Evolutionary conservation across 92 coral and sea anemone species (phyloP), one percentile per base, ranked within the genome.

Genomic region (Parazoanthus swiftii): DNA sequence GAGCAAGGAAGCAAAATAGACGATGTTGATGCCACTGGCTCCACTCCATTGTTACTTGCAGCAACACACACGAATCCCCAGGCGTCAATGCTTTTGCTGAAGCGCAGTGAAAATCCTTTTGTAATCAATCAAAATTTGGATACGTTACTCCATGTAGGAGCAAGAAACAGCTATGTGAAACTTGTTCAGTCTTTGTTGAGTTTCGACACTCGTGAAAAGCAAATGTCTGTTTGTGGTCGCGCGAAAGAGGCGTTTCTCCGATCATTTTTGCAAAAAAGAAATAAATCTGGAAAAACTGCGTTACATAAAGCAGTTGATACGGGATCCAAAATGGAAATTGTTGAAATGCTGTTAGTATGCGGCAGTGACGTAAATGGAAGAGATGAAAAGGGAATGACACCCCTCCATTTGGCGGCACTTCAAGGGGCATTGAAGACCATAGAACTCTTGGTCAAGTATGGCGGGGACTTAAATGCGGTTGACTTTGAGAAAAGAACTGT

Each of bases 1-100:
- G 82, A 78, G 21, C 36, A 78, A 78, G 82, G 82, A 78, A 78
- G 82, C 50, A 13, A 78, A n/a, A 65, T 48, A n/a, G 82, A 78
- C 39, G 66, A 6, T 51, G 37, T 43, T 50, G 82, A 78, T 25
- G 82, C 0, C 15, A 29, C 5, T n/a, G 66, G 66, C 15, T 46
- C 82, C 21, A 44, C 59, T 51, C 82, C 82, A 44, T 78, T 78
- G 59, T 48, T 46, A 50, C 65, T 78, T 23, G 82, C 82, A 44
- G 82, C 59, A 3, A 26, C 48, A 44, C 36, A 46, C n/a, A 6
- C 10, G 35, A 8, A 50, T 25, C 82, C 14, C 11, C n/a, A 78
- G 82, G 65, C 82, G 21, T 25, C 59, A 25, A n/a, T 44, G 18
- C 67, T 78, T 5, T 50, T 78, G 59, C 33, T 46, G 59, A 13